phyloP scores from a whole-genome alignment of 92 coral and sea anemone genomes.

The Phymanthus crucifer region DNA sequence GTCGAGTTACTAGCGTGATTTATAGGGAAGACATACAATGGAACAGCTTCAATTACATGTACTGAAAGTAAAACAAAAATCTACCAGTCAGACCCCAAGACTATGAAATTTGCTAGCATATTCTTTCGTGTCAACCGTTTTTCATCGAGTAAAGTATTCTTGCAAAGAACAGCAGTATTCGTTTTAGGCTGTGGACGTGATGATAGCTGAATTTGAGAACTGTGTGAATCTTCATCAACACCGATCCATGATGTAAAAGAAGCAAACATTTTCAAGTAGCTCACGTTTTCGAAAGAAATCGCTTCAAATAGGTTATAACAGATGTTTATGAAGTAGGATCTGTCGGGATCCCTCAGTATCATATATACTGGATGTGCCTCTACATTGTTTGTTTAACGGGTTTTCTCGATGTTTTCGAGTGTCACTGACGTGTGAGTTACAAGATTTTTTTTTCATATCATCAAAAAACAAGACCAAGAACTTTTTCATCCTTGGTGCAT shows the following conservation, averaged over 20 bases:
- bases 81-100: background rate
- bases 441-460: too few relatives aligned
- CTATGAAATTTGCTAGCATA: background rate
- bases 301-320: too few relatives aligned
- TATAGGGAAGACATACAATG: background rate
- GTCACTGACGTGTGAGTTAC: too few relatives aligned
- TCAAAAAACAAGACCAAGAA: too few relatives aligned
- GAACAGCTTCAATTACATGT: background rate
- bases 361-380: too few relatives aligned
- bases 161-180: background rate
- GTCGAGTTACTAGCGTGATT: background rate
- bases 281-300: too few relatives aligned
- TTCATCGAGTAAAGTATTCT: background rate
- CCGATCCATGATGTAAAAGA: background rate
- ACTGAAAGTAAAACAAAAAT: background rate
- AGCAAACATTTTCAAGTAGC: too few relatives aligned
- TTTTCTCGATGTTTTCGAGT: too few relatives aligned
- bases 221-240: constrained; percentile 2
- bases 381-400: too few relatives aligned
- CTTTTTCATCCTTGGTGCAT: too few relatives aligned
- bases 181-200: background rate
- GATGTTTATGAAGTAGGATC: too few relatives aligned
- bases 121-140: background rate
- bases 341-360: too few relatives aligned
- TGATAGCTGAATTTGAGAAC: constrained; percentile 6